Evolutionary conservation across 2,888 invertebrate genomes (phyloP), one percentile per base, ranked within the genome.

Genomic region (Zhengitettix transpicula): DNA sequence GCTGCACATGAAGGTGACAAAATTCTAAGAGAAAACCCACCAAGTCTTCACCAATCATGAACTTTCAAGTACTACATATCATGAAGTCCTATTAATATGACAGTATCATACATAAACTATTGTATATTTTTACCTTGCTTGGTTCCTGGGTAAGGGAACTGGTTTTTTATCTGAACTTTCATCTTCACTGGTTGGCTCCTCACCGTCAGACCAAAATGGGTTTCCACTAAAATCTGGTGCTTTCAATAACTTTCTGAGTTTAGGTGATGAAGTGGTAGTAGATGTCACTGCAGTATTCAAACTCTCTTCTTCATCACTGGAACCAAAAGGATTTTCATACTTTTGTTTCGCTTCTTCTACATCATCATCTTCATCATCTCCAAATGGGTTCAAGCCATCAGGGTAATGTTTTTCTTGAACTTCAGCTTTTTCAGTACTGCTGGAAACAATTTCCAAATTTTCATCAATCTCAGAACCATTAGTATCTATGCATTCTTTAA

Each of bases 321-420:
- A 82, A 42, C 81, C 83, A 69, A 87, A 86, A 2, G 86, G 86
- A 77, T 87, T 58, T 12, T 28, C 17, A 12, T 44, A 28, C n/a
- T 55, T 54, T 55, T 44, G 58, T 64, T 68, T 64, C 58, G 63
- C 67, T 52, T 67, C 73, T 63, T 68, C 70, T n/a, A 70, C 69
- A 17, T 74, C 75, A 56, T 77, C 75, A 58, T 81, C 80, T 40
- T 78, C 79, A 60, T 87, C 87, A 65, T 84, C 85, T 44, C 80
- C 83, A 74, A 93, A 93, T 9, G 92, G 92, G 77, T 93, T 92
- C 64, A 91, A 76, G 69, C 87, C 81, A 64, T 82, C 82, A 0
- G 92, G 92, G 75, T 92, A 90, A 52, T 75, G 71, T 56, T 28
- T n/a, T 10, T 67, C 63, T 12, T 64, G 10, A 40, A 61, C 58